Conservation (phyloP, 2,888 invertebrate genomes). For the Spicauda simplicius region DNA sequence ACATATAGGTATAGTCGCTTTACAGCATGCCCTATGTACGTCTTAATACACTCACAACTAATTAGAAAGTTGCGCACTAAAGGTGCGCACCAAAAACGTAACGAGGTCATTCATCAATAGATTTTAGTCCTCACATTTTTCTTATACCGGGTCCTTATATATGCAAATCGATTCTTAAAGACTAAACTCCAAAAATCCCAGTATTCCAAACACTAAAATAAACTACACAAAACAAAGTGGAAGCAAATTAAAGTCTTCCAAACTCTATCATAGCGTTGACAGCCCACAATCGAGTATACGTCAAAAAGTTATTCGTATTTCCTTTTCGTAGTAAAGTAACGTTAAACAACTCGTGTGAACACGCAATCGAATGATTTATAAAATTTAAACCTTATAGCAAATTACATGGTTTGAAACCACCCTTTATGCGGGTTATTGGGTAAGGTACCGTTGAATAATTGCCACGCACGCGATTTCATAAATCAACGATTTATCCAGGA, state of each 20-base stretch:
- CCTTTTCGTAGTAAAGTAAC: constrained; percentile 13
- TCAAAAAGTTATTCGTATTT: constrained; percentile 19
- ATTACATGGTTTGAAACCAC: constrained; percentile 29
- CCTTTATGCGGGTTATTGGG: constrained; percentile 33
- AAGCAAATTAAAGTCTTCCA: constrained; percentile 16
- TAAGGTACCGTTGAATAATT: constrained; percentile 34
- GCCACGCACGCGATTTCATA: constrained; percentile 33
- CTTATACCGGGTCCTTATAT: too few relatives aligned
- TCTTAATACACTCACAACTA: too few relatives aligned
- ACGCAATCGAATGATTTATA: constrained; percentile 35
- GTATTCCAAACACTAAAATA: neutral
- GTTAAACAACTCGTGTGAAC: constrained; percentile 26
- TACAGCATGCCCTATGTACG: too few relatives aligned
- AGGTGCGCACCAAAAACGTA: too few relatives aligned
- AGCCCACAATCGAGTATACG: constrained; percentile 1
- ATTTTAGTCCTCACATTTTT: too few relatives aligned
- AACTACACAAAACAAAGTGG: neutral
- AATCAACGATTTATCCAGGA: constrained; percentile 36
- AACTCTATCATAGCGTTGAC: constrained; percentile 12
- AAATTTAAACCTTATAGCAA: constrained; percentile 32
- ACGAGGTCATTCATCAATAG: too few relatives aligned
- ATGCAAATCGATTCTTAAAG: too few relatives aligned
- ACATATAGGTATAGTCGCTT: too few relatives aligned
- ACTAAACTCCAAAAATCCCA: neutral
- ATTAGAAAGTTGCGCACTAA: too few relatives aligned